Evolutionary conservation across 2,888 invertebrate genomes (phyloP).

Genomic region (Automeris io): DNA sequence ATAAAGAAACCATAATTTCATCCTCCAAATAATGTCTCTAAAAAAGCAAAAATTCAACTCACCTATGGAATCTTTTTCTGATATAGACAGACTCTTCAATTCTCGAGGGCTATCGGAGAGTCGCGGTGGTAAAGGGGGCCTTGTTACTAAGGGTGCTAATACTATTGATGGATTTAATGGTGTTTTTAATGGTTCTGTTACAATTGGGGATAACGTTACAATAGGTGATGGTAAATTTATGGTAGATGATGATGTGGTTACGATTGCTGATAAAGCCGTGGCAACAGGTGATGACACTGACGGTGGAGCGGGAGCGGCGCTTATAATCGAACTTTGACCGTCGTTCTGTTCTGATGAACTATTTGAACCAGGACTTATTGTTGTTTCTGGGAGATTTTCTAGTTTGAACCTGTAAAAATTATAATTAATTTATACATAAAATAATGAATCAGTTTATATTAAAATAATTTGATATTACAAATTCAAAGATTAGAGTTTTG

Average conservation of each 20-base stretch:
- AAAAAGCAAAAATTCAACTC: constrained; percentile 20
- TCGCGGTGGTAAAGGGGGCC: constrained; percentile 58
- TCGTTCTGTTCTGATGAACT: constrained; percentile 70
- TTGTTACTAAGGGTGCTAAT: constrained; percentile 42
- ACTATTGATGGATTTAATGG: constrained; percentile 25
- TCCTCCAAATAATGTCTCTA: too few relatives aligned
- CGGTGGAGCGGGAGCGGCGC: constrained; percentile 35
- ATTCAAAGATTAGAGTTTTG: too few relatives aligned
- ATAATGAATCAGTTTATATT: too few relatives aligned
- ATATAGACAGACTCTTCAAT: constrained; percentile 34
- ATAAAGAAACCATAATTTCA: too few relatives aligned
- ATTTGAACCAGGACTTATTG: constrained; percentile 68
- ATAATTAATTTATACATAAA: too few relatives aligned
- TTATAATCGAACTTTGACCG: constrained; percentile 63
- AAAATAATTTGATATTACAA: too few relatives aligned
- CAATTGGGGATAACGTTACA: constrained; percentile 10
- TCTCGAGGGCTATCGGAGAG: constrained; percentile 52
- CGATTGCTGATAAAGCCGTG: too few relatives aligned
- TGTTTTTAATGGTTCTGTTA: background rate
- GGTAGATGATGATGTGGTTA: constrained; percentile 18
- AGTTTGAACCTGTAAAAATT: constrained; percentile 55
- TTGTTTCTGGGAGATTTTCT: constrained; percentile 55
- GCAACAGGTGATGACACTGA: constrained; percentile 25
- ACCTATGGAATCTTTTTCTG: constrained; percentile 55
- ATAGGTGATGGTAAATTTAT: constrained; percentile 17